Base-by-base conservation (phyloP, 2,888 invertebrate genomes). In the Xestia rhomboidea region DNA sequence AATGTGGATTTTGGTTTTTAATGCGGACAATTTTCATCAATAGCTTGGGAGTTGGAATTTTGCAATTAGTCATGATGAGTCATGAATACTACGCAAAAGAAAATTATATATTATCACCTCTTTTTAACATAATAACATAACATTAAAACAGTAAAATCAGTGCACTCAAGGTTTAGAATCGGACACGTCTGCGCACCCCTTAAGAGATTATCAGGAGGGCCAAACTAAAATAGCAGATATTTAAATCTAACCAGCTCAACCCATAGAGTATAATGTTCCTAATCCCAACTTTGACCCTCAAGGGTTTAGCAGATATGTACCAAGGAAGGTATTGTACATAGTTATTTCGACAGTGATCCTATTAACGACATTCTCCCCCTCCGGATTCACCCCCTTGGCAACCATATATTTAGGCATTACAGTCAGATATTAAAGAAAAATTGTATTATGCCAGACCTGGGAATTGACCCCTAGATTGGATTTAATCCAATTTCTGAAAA, bases 341-440 rank as follows among this genome's bases (percentile, higher is more conserved):
- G 30, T 75, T 69, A 72, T 69, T 66, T 70, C n/a, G 30, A 11
- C 41, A 68, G 62, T 70, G 84, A 80, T 84, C 62, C 54, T 46
- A 72, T 69, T 69, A 67, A 72, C 34, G 66, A 57, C 6, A 72
- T 11, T 44, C 27, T 74, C 5, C 15, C 62, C 64, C 46, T 4
- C 15, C n/a, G n/a, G n/a, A n/a, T n/a, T n/a, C 64, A 41, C 41
- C 41, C 68, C 21, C 13, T 38, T 27, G 24, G 34, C 24, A 64
- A 10, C 38, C 60, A 49, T n/a, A n/a, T n/a, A n/a, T 46, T 68
- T 76, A 46, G 15, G 18, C 27, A n/a, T 63, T 21, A 34, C 11
- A 67, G 24, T 44, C 21, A 34, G n/a, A 62, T 44, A 15, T 27
- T 49, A 41, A 13, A 4, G 46, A 41, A 60, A 64, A 63, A 60